These are phyloP conservation scores for Sipunculus nudus DNA, from an alignment of 2,888 invertebrate species.

Conservation along the genomic window DNA sequence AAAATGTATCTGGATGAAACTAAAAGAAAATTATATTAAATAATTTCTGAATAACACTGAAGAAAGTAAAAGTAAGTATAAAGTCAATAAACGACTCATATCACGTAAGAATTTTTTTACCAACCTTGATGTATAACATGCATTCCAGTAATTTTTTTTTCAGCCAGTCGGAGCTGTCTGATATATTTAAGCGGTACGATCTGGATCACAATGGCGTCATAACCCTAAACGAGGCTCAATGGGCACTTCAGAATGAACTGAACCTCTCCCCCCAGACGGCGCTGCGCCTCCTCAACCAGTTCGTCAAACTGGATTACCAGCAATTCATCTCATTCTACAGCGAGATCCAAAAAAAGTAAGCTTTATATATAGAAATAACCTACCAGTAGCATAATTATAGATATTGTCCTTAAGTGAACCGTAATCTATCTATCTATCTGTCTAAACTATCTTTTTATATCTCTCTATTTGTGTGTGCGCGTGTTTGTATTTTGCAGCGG, in stretches of 20 bases:
- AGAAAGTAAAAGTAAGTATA: no score
- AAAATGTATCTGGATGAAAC: neutral
- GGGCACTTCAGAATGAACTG: constrained; percentile 29
- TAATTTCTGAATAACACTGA: constrained; percentile 3
- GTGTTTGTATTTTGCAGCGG: no score
- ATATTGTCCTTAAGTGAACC: no score
- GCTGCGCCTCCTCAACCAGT: constrained; percentile 30
- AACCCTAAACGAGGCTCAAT: constrained; percentile 28
- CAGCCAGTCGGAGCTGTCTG: constrained; percentile 29
- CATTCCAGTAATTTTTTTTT: neutral
- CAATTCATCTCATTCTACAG: constrained; percentile 30
- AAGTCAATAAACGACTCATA: no score
- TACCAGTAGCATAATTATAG: no score
- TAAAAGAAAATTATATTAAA: neutral
- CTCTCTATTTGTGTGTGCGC: no score
- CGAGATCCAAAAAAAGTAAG: constrained; percentile 26
- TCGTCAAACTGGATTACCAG: constrained; percentile 27
- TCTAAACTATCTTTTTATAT: no score
- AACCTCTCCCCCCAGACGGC: constrained; percentile 24
- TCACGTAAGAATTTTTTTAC: no score
- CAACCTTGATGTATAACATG: neutral
- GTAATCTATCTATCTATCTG: no score
- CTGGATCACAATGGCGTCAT: constrained; percentile 23
- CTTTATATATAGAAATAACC: no score
- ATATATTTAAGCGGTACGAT: constrained; percentile 34